Evolutionary conservation across 2,113 vertebrate genomes (phyloP).

Genomic region (Trochalopteron elliotii): DNA sequence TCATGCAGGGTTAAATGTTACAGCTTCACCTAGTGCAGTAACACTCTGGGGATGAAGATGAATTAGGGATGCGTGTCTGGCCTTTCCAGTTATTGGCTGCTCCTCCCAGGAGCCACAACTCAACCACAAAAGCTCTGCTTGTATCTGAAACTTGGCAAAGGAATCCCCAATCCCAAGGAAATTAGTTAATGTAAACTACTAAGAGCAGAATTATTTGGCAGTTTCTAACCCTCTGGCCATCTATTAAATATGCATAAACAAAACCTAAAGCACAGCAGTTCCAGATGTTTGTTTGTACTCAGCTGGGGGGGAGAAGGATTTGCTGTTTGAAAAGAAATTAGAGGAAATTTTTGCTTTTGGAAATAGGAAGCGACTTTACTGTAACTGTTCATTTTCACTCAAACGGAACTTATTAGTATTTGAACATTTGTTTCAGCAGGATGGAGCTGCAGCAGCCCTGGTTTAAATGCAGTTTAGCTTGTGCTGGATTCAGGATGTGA

Average conservation of each 20-base stretch:
- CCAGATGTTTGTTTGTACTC: slow-evolving; percentile 54
- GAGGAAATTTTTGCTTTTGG: slow-evolving; percentile 20
- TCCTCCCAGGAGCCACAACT: neutral
- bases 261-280: slow-evolving; percentile 31
- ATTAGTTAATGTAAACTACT: slow-evolving; percentile 17
- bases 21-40: neutral
- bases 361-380: neutral
- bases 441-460: neutral
- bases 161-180: neutral
- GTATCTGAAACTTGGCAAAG: neutral
- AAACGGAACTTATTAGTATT: neutral
- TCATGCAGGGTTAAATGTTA: neutral
- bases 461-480: neutral
- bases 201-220: slow-evolving; percentile 6
- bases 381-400: neutral
- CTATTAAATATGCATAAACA: neutral
- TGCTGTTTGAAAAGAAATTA: slow-evolving; percentile 1
- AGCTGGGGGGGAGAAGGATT: neutral
- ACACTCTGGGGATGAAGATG: neutral
- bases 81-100: neutral
- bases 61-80: neutral
- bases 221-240: slow-evolving; percentile 18
- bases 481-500: neutral
- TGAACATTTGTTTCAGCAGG: neutral
- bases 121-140: neutral